Conservation (phyloP, 2,888 invertebrate genomes). For the Standfussiana lucernea region DNA sequence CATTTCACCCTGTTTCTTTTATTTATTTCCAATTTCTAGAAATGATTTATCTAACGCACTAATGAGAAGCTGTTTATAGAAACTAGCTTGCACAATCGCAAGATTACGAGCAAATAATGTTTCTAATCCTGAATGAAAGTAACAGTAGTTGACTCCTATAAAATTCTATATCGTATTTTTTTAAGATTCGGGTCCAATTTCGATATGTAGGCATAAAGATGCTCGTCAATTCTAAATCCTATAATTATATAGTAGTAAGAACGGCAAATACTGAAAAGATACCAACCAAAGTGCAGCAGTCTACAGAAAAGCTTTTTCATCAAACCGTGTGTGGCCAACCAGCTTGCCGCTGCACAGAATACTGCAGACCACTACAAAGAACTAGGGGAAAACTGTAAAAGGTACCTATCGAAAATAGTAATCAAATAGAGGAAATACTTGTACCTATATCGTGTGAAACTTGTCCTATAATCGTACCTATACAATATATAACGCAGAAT, state of each 20-base stretch:
- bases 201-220: background rate
- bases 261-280: constrained; percentile 10
- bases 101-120: background rate
- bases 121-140: background rate
- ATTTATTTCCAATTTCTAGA: constrained; percentile 21
- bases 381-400: constrained; percentile 25
- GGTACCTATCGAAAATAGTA: constrained; percentile 26
- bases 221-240: constrained; percentile 5
- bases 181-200: background rate
- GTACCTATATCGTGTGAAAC: constrained; percentile 20
- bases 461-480: constrained; percentile 6
- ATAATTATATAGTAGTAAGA: constrained; percentile 1
- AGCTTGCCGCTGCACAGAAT: constrained; percentile 21
- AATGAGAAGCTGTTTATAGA: background rate
- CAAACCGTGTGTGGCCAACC: constrained; percentile 42
- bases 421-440: background rate
- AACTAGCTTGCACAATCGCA: constrained; percentile 13
- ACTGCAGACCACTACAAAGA: constrained; percentile 22
- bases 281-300: constrained; percentile 1
- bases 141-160: background rate
- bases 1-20: constrained; percentile 11
- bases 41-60: background rate
- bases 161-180: background rate
- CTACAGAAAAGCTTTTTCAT: constrained; percentile 10
- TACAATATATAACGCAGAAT: constrained; percentile 29